Evolutionary conservation across 2,113 vertebrate genomes (phyloP).

Genomic region (Tragelaphus scriptus): DNA sequence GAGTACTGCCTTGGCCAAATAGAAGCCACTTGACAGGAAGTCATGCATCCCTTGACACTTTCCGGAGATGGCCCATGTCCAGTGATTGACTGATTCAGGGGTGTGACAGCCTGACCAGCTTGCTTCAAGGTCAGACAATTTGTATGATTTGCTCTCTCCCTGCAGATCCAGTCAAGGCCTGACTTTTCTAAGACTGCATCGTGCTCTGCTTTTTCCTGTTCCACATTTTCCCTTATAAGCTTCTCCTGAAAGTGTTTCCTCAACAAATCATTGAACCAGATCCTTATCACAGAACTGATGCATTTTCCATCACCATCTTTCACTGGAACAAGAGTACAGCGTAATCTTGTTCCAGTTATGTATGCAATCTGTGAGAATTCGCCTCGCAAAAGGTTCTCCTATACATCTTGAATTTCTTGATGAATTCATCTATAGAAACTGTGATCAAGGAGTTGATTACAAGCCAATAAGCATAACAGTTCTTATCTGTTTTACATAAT

Average conservation of each 20-base stretch:
- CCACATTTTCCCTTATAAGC: neutral
- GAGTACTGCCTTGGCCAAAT: neutral
- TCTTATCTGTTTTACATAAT: neutral
- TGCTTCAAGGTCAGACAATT: neutral
- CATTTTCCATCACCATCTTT: neutral
- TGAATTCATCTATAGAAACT: neutral
- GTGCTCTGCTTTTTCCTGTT: neutral
- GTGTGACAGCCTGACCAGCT: neutral
- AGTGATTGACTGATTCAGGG: too few relatives aligned
- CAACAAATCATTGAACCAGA: neutral
- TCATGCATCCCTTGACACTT: fast-evolving
- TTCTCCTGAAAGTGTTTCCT: neutral
- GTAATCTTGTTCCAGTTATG: neutral
- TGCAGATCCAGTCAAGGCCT: neutral
- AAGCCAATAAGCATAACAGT: neutral
- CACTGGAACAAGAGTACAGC: neutral
- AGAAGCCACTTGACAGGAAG: fast-evolving
- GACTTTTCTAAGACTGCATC: neutral
- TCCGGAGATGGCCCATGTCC: fast-evolving
- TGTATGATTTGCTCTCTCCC: neutral
- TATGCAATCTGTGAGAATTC: neutral
- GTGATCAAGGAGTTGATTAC: neutral
- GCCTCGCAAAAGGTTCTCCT: neutral
- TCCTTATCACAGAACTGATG: neutral
- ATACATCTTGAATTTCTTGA: neutral